phyloP scores from a whole-genome alignment of 2,797 vertebrate species.

The Balearica regulorum region DNA sequence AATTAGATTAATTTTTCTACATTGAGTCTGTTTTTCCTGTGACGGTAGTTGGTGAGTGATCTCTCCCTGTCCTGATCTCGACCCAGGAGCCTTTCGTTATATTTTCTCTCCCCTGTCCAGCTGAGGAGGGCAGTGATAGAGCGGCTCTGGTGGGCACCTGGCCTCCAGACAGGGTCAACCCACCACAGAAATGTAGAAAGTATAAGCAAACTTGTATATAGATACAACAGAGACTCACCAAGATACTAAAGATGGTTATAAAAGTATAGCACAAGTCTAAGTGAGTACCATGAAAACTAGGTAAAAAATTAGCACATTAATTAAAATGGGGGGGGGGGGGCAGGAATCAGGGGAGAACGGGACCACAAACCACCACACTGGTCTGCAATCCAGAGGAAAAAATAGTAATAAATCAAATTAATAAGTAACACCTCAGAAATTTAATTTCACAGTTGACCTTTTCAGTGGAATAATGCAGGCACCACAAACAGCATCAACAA shows the following conservation, averaged over 20 bases:
- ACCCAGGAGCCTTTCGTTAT: no score
- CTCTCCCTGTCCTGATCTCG: no score
- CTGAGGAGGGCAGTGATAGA: no score
- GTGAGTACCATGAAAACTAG: neutral
- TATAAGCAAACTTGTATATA: neutral
- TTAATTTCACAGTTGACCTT: neutral
- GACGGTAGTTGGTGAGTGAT: no score
- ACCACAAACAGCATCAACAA: neutral
- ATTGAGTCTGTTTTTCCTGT: no score
- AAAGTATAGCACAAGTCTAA: neutral
- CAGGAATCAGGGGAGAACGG: no score
- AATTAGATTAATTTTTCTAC: no score
- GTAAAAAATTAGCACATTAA: neutral
- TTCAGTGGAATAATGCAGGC: neutral
- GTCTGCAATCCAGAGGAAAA: neutral
- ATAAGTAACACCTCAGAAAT: neutral
- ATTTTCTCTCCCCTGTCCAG: no score
- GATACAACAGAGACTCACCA: neutral
- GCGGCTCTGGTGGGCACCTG: no score
- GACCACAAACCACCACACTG: neutral
- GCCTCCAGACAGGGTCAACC: no score
- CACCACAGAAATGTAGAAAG: neutral
- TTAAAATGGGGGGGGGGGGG: neutral
- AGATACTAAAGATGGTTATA: neutral
- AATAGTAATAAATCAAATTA: neutral